Base-by-base conservation (phyloP, 1,140 invertebrate species). In the Ctenoplectra terminalis region DNA sequence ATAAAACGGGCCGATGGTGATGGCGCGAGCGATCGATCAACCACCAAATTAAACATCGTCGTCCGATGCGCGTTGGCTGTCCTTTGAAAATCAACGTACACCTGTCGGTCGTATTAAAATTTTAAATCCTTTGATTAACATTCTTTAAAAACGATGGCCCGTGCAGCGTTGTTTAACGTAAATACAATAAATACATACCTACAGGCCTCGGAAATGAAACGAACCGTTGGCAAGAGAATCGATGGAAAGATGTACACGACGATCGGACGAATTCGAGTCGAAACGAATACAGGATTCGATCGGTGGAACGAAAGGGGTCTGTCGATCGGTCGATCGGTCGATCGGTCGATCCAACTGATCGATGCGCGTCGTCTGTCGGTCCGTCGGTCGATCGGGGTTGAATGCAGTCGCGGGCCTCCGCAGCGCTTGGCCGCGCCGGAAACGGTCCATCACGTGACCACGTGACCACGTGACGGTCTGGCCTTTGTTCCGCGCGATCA, bases 361-460 rank as follows among this genome's bases (percentile, higher is more conserved):
- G 91, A 92, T 93, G 92, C 81, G 76, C 86, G 87, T 91, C 90
- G 88, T 90, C 86, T 78, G 88, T 82, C 81, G 77, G 76, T 85
- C 80, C 69, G 64, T 84, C 79, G 72, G 80, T 80, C 86, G 78
- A 78, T 48, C 81, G 69, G 84, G 77, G 86, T 81, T 90, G 89
- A 90, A 90, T 88, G 87, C 83, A 85, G 82, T 82, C 89, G 91
- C 90, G 89, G 87, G 78, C 75, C 79, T 83, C 83, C 85, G 90
- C 88, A 87, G 85, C 70, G 81, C 82, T 83, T 88, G 87, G 90
- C 90, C 92, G 93, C 89, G 91, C 91, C 92, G 93, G 93, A 93
- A 93, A 90, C 92, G 89, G 91, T 93, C 91, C 92, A 93, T 94
- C 93, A 93, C 92, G 85, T 89, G 87, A 92, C 90, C 92, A 93